Base-by-base conservation (phyloP, 1,140 invertebrate genomes). In the Mactra quadrangularis region DNA sequence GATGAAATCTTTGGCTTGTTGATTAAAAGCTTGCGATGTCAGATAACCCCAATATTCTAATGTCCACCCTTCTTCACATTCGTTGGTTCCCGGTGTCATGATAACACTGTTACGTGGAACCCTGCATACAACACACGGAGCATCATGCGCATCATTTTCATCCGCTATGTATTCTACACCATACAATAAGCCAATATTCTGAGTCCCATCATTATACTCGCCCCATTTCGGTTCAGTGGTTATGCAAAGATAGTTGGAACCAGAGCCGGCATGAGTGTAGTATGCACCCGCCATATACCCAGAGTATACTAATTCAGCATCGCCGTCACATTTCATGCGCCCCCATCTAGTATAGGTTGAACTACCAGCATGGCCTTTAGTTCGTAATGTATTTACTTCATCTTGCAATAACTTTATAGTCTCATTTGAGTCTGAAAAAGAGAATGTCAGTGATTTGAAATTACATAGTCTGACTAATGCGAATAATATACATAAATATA, bases 141-240 rank as follows among this genome's bases (percentile, higher is more conserved):
- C 77, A 35, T 86, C 70, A 81, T 95, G 22, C 38, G 45, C 38
- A 62, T 83, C 53, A 41, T 29, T 29, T 6, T 17, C 11, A 0
- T 3, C 9, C n/a, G 31, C 53, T 38, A 57, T 11, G 33, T 74
- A 74, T 53, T 74, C 71, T n/a, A 7, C 17, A n/a, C 71, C 71
- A 57, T 57, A 55, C 17, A 74, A 27, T 19, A 1, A 31, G 31
- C 0, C 29, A 9, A 27, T 2, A 17, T 1, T 3, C 19, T 3
- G 31, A 33, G 27, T 0, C 22, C 27, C 35, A 31, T 3, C 19
- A 17, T 33, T 17, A 41, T 41, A 41, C 7, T 31, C 60, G 17
- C 27, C 29, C 60, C 60, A 64, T 15, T 31, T 64, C 15, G 60
- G 60, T 17, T 64, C 60, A 27, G 29, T 64, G 9, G 60, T 25